Base-by-base conservation (phyloP, 2,113 vertebrate species). In the Scolopax mira region DNA sequence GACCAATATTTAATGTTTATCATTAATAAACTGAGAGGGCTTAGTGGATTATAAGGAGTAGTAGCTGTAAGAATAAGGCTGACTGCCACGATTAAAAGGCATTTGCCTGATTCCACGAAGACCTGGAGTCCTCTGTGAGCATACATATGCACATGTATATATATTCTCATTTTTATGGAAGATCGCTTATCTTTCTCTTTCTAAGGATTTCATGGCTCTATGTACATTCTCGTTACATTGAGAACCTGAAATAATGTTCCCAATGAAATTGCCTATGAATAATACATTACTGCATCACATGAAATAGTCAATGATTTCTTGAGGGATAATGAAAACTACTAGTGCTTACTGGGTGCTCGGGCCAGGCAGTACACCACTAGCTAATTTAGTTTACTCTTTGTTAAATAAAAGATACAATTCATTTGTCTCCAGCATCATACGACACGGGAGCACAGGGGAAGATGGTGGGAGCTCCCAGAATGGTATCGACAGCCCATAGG, bases 181-280 rank as follows among this genome's bases (percentile, higher is more conserved):
- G 67, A 88, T 51, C 69, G 71, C 79, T 30, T 18, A 37, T 83
- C 44, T 75, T 93, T 83, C 75, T 67, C 54, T 78, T 85, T 39
- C 71, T 42, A 60, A 94, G 72, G 52, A 74, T 88, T 96, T 96
- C 55, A 67, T 21, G 52, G n/a, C 72, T 84, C 93, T 91, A 85
- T 67, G 67, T 83, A 78, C 55, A 30, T 85, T 88, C 88, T 78
- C 48, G 39, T 92, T 69, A 66, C 72, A 75, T 3, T 89, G 64
- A 67, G 64, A 96, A 86, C 77, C 51, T 87, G 88, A 81, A 81
- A 13, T 85, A 93, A 82, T 22, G 33, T 88, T 85, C 44, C 83
- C 85, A 78, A 41, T 30, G 48, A 94, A 96, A 96, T 92, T 81
- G 64, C 81, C 88, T 90, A 93, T 97, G 90, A 96, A 97, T 97